These are phyloP conservation scores for Prosopocoilus inquinatus DNA, from an alignment of 2,888 invertebrate species.

Conservation along the genomic window DNA sequence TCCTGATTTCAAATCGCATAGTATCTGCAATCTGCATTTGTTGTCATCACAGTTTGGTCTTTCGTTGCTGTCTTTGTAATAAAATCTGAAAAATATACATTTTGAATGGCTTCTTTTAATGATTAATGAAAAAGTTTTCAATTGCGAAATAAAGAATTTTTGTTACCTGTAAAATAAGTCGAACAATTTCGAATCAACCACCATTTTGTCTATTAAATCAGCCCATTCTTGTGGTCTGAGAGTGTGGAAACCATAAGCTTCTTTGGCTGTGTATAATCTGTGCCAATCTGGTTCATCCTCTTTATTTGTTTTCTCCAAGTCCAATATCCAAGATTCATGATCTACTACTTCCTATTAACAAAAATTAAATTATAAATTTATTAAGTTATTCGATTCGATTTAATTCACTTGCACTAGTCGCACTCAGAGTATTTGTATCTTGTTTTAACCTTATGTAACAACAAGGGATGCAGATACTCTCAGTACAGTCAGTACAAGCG, in stretches of 20 bases:
- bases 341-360: constrained; percentile 78
- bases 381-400: constrained; percentile 13
- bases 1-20: constrained; percentile 84
- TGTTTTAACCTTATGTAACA: too few relatives aligned
- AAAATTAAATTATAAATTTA: constrained; percentile 2
- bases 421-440: too few relatives aligned
- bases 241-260: constrained; percentile 79
- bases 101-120: background rate
- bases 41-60: constrained; percentile 70
- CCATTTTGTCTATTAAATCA: constrained; percentile 80
- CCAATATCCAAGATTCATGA: constrained; percentile 94
- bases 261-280: constrained; percentile 78
- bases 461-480: too few relatives aligned
- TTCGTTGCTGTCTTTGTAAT: constrained; percentile 84
- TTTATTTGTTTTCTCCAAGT: constrained; percentile 86
- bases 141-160: background rate
- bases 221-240: constrained; percentile 89
- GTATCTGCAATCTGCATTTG: constrained; percentile 77
- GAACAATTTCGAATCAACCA: constrained; percentile 78
- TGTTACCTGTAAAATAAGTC: constrained; percentile 81
- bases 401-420: too few relatives aligned
- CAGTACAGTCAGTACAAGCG: too few relatives aligned
- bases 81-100: constrained; percentile 61
- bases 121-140: background rate
- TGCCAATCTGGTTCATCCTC: constrained; percentile 75